Conservation (phyloP, 2,888 invertebrate species). For the Choristoneura rosaceana region DNA sequence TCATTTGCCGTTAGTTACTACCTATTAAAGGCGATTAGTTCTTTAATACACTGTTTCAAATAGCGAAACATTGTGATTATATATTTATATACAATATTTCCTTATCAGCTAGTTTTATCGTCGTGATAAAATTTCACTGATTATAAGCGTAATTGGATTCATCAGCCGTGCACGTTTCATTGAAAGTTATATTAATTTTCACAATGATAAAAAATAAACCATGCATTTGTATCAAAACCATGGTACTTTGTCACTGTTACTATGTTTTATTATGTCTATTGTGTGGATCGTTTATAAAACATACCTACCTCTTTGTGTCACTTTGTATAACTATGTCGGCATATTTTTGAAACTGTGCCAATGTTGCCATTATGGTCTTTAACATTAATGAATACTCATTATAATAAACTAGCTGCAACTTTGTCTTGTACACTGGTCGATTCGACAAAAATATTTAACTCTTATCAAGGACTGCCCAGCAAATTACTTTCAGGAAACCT, state of each 20-base stretch:
- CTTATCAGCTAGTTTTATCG: slow-evolving; percentile 25
- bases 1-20: not conserved
- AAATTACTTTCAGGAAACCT: slow-evolving; percentile 25
- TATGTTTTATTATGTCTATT: not conserved
- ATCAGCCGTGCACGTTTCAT: slow-evolving; percentile 17
- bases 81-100: not conserved
- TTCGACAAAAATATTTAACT: not conserved
- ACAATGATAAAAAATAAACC: not conserved
- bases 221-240: not conserved
- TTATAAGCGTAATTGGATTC: slow-evolving; percentile 29
- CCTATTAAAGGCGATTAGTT: slow-evolving; percentile 1
- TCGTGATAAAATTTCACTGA: slow-evolving; percentile 29
- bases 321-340: not conserved
- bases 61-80: slow-evolving; percentile 1
- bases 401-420: no score
- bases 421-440: not conserved
- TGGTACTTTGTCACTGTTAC: not conserved
- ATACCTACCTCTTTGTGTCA: not conserved
- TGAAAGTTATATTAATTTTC: not conserved
- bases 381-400: no score
- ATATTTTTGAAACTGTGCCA: not conserved
- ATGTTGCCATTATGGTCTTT: no score
- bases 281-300: not conserved
- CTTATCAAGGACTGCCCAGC: slow-evolving; percentile 25
- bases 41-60: slow-evolving; percentile 2